Evolutionary conservation across 2,113 vertebrate genomes (phyloP), one percentile per base, ranked within the genome.

Genomic region (Marcusenius ussheri): DNA sequence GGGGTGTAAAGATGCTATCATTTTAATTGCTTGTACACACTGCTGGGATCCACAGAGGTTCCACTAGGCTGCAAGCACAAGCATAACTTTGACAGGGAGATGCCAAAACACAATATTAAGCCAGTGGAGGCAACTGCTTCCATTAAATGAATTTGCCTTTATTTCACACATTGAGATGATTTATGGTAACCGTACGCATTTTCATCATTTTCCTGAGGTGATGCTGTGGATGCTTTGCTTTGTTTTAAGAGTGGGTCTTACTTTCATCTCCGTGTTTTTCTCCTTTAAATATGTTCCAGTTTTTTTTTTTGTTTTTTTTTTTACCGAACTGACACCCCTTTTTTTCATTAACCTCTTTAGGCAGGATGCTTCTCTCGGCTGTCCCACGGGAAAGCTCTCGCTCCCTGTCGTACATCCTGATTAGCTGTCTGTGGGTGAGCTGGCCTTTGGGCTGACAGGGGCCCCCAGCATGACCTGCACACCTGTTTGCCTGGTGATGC

Each of bases 21-120:
- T 95, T 96, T 95, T 96, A 96, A 96, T 96, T 96, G 95, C 95
- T 95, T 95, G 94, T 94, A 94, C 93, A 94, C 94, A 90, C 95
- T 95, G 93, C 91, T 92, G 93, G 95, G 94, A 96, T 96, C 93
- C 94, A 92, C 91, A 91, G 95, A 95, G 95, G 95, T 95, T 95
- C 95, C 93, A 86, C 85, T 94, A 92, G 94, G 94, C 89, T 95
- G 95, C 95, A 94, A 94, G 94, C 95, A 93, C 93, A 93, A 96
- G 95, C 93, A 95, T 94, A 95, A 94, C 95, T 93, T 92, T 92
- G 93, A 94, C 93, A 91, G 91, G 93, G 93, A 93, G 90, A 90
- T 88, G 83, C 92, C 90, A 90, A 58, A 90, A 56, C 89, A 92
- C 91, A 92, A 94, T 93, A 95, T 93, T 94, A 94, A 92, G 91